Evolutionary conservation across 2,797 vertebrate genomes (phyloP).

Genomic region (Gymnothorax reevesii): DNA sequence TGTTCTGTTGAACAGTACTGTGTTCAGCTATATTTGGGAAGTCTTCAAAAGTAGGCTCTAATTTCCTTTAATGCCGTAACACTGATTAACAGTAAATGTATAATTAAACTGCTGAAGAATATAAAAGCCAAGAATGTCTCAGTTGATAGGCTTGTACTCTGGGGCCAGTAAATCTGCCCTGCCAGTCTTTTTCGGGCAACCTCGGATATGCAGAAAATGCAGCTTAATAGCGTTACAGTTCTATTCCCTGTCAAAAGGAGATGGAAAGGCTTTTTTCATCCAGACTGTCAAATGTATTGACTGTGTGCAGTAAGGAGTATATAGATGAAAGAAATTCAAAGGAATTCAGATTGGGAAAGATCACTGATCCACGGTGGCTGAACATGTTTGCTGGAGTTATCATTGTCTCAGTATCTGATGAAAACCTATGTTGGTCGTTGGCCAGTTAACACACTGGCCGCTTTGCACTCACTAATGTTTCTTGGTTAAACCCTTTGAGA

Average conservation of each 20-base stretch:
- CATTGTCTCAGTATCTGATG: constrained; percentile 22
- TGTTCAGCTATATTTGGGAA: not conserved
- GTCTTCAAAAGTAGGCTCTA: not conserved
- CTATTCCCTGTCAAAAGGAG: constrained; percentile 23
- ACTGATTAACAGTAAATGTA: not conserved
- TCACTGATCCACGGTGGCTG: constrained; percentile 37
- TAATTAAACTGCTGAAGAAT: too few relatives aligned
- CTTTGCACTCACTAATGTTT: constrained; percentile 29
- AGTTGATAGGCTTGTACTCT: not conserved
- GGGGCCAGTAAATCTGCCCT: not conserved
- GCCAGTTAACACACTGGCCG: constrained; percentile 1
- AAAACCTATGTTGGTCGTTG: not conserved
- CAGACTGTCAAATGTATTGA: constrained; percentile 47
- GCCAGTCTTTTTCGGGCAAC: constrained; percentile 28
- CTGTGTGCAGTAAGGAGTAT: constrained; percentile 43
- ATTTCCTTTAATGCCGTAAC: not conserved
- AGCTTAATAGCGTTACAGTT: constrained; percentile 34
- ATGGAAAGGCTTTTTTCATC: constrained; percentile 33
- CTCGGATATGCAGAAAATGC: constrained; percentile 37
- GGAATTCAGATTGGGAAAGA: constrained; percentile 38
- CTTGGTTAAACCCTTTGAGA: constrained; percentile 45
- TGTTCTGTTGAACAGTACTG: not conserved
- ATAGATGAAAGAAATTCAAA: constrained; percentile 39
- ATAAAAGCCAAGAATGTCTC: not conserved
- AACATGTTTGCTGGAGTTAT: constrained; percentile 7